Conservation (phyloP, 2,113 vertebrate species). For the Varanus komodoensis region DNA sequence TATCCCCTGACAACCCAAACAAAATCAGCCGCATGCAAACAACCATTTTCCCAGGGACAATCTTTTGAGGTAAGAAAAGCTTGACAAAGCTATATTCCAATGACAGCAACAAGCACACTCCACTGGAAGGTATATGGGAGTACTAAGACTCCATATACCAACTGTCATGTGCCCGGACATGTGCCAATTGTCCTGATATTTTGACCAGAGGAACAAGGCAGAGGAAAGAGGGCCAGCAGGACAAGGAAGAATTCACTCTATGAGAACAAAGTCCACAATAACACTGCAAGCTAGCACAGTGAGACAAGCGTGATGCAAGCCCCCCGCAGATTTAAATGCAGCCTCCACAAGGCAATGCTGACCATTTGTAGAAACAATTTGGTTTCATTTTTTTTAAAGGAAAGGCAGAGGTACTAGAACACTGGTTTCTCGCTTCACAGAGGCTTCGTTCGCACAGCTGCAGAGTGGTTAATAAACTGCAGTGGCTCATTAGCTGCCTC, state of each 20-base stretch:
- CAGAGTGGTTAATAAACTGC: no score
- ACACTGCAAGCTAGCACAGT: not conserved
- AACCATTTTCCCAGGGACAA: not conserved
- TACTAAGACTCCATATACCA: no score
- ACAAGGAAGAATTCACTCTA: not conserved
- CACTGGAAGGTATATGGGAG: not conserved
- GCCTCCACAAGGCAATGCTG: not conserved
- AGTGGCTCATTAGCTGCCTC: no score
- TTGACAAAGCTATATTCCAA: not conserved
- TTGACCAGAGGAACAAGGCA: not conserved
- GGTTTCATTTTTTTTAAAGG: no score
- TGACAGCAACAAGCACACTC: not conserved
- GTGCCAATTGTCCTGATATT: no score
- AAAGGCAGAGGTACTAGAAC: not conserved
- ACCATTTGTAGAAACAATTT: not conserved
- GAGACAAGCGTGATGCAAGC: not conserved
- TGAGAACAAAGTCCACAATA: not conserved
- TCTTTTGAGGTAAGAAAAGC: not conserved
- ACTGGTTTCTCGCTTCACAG: not conserved
- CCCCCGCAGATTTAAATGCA: not conserved
- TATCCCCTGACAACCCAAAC: not conserved
- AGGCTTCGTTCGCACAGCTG: not conserved
- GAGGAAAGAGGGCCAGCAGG: not conserved
- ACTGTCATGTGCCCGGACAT: no score
- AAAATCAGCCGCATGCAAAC: not conserved